Evolutionary conservation across 2,797 vertebrate genomes (phyloP).

Genomic region (Malurus leucopterus): DNA sequence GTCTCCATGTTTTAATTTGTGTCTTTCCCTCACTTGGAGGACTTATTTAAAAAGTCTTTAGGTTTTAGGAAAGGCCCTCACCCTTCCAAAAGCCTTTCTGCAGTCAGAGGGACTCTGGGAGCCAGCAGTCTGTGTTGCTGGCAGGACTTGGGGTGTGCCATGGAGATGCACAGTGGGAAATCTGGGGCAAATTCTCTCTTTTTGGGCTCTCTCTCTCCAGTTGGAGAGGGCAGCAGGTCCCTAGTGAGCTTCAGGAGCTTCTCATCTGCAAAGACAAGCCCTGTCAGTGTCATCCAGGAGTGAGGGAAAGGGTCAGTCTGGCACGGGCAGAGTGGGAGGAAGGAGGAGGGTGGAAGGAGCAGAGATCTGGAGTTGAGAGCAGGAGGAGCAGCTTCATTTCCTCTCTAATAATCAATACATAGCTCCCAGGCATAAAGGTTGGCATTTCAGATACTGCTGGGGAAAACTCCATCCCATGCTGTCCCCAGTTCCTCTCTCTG

Average conservation of each 20-base stretch:
- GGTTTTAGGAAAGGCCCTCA: neutral
- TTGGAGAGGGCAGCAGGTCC: neutral
- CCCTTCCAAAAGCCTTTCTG: neutral
- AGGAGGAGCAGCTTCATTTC: neutral
- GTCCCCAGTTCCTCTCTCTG: neutral
- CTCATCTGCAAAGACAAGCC: neutral
- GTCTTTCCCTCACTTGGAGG: neutral
- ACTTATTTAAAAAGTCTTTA: neutral
- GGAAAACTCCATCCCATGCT: neutral
- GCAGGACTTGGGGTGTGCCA: neutral
- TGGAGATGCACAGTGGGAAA: neutral
- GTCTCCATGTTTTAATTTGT: neutral
- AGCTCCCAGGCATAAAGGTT: neutral
- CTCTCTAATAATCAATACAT: neutral
- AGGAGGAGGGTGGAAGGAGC: neutral
- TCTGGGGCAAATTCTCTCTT: neutral
- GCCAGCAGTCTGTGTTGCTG: neutral
- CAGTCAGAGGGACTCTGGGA: neutral
- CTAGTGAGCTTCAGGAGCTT: neutral
- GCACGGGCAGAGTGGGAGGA: neutral
- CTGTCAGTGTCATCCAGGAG: neutral
- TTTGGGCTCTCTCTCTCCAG: rapidly evolving
- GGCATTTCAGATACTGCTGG: neutral
- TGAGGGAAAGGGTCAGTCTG: neutral
- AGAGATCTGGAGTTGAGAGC: neutral